phyloP scores from a whole-genome alignment of 53 echinoderm and acorn worm species.

The Antedon mediterranea region DNA sequence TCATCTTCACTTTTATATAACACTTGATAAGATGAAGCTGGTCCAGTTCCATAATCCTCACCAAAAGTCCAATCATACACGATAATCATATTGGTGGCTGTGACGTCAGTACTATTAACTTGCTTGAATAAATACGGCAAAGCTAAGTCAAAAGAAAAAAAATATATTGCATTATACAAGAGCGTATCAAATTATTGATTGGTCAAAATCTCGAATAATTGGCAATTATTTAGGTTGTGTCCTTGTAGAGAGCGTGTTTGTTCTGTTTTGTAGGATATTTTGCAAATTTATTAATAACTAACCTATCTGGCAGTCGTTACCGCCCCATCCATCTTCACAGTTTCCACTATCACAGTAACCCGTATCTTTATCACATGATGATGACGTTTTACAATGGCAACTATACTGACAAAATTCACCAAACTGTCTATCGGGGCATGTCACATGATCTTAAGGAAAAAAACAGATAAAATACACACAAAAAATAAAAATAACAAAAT shows the following conservation, averaged over 20 bases:
- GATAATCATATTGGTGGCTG: not conserved
- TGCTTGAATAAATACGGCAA: not conserved
- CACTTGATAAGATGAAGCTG: not conserved
- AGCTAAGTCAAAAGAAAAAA: too few relatives aligned
- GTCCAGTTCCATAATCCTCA: not conserved
- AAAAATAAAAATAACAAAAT: too few relatives aligned
- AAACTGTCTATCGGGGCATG: conserved; percentile 29
- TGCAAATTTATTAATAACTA: too few relatives aligned
- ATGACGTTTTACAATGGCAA: conserved; percentile 31
- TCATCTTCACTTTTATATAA: not conserved
- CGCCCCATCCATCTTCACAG: not conserved
- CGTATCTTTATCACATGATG: conserved; percentile 6
- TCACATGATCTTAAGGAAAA: too few relatives aligned
- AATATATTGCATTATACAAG: too few relatives aligned
- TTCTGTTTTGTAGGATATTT: too few relatives aligned
- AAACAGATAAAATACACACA: too few relatives aligned
- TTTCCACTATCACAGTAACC: conserved; percentile 1
- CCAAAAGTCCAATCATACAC: not conserved
- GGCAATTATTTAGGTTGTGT: too few relatives aligned
- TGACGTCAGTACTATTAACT: not conserved
- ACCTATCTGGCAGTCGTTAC: not conserved
- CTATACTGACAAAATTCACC: conserved; percentile 18
- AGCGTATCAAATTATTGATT: too few relatives aligned
- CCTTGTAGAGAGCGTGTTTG: too few relatives aligned
- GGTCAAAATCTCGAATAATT: too few relatives aligned